Base-by-base conservation (phyloP, 1,140 invertebrate genomes). In the Zaprionus taronus region DNA sequence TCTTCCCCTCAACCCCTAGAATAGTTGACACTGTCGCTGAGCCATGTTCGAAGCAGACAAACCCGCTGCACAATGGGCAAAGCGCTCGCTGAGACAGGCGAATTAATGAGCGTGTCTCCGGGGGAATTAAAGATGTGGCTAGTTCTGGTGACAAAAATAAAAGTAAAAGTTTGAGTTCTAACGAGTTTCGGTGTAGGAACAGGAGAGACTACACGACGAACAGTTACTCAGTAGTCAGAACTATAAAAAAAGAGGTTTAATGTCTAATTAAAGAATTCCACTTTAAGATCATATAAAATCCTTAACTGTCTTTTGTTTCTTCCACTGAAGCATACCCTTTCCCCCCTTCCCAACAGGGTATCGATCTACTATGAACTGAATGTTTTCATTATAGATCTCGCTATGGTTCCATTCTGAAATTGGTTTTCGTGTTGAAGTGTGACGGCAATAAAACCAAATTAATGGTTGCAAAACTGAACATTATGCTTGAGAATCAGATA, bases 81-180 rank as follows among this genome's bases (percentile, higher is more conserved):
- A 44, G 55, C 41, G 64, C 36, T 66, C 20, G 72, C 51, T 31
- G 44, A 79, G 69, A 77, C 74, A 72, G 64, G 58, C 64, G 66
- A 76, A 81, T 81, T 72, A 81, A 79, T 79, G 62, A 79, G 64
- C 55, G 51, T 74, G 65, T 79, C 61, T 80, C 11, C 41, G 41
- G 49, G n/a, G 61, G 44, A 65, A 80, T 73, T 72, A 79, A 71
- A 76, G 57, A 69, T 79, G 55, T 62, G 11, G 56, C 57, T 28
- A 47, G 44, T 63, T 61, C 63, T 55, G 31, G 28, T 20, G 20
- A 57, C n/a, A 44, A 41, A 66, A 72, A 67, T 41, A 69, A 75
- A 75, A 75, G 72, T 75, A 75, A 75, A 75, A 75, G 72, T 70
- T 63, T 41, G 24, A 15, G n/a, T 24, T 34, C 26, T 41, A 78